phyloP scores from a whole-genome alignment of 2,888 invertebrate genomes.

The Ochropleura plecta region DNA sequence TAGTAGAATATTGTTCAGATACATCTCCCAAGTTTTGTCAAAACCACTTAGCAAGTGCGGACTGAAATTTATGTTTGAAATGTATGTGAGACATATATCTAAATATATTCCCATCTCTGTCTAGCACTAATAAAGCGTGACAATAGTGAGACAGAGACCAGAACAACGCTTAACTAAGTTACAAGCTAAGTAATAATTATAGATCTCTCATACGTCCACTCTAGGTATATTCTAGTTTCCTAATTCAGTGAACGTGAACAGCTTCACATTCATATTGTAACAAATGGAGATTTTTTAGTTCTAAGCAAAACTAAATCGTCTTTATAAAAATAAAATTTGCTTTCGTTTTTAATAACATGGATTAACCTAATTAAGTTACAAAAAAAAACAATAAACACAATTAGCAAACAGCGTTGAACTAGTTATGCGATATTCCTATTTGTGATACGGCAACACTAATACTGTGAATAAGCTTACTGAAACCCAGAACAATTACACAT shows the following conservation, averaged over 20 bases:
- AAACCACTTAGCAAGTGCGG: background rate
- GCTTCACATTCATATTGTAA: background rate
- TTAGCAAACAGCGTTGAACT: slow-evolving; percentile 13
- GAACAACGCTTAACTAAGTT: background rate
- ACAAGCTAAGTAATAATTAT: background rate
- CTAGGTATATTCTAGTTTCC: background rate
- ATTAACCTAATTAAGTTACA: background rate
- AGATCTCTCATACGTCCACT: background rate
- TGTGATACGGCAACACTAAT: slow-evolving; percentile 21
- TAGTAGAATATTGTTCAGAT: background rate
- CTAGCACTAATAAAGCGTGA: background rate
- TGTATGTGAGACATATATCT: background rate
- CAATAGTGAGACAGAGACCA: background rate
- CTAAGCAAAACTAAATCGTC: background rate
- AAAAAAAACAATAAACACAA: slow-evolving; percentile 24
- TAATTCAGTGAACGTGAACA: background rate
- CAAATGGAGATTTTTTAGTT: background rate
- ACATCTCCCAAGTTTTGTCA: background rate
- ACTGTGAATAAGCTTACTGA: slow-evolving; percentile 13
- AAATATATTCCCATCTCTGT: background rate
- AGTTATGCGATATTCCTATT: slow-evolving; percentile 38
- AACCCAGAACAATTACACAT: slow-evolving; percentile 45
- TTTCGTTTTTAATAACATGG: background rate
- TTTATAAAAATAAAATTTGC: no score
- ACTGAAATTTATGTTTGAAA: no score